phyloP scores from a whole-genome alignment of 2,888 invertebrate species.

The Elmis aenea region DNA sequence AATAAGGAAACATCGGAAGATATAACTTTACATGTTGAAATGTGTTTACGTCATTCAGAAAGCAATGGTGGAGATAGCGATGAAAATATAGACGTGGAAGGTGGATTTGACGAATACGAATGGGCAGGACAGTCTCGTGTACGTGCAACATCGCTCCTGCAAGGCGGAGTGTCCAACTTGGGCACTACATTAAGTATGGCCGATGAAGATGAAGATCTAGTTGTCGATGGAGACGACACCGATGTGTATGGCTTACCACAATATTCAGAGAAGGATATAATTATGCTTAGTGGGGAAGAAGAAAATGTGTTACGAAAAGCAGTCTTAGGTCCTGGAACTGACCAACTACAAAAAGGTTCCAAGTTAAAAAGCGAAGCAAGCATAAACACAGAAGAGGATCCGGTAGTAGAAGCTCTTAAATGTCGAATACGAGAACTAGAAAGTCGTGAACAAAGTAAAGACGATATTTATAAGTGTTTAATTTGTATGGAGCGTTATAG shows the following conservation, averaged over 20 bases:
- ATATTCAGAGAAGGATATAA: constrained; percentile 72
- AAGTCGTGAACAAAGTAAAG: constrained; percentile 50
- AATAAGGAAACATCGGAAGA: constrained; percentile 64
- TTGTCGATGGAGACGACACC: constrained; percentile 87
- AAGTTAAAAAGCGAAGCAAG: constrained; percentile 9
- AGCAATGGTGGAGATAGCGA: constrained; percentile 54
- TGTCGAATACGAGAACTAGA: constrained; percentile 73
- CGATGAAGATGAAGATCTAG: constrained; percentile 65
- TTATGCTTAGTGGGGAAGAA: constrained; percentile 53
- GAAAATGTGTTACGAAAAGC: constrained; percentile 53
- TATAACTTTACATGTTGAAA: constrained; percentile 67
- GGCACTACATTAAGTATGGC: constrained; percentile 45
- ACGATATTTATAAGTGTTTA: constrained; percentile 73
- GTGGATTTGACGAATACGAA: constrained; percentile 75
- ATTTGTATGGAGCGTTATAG: constrained; percentile 84
- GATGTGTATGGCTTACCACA: constrained; percentile 82
- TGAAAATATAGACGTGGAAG: constrained; percentile 79
- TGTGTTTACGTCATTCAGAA: constrained; percentile 57
- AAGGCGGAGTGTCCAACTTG: constrained; percentile 58
- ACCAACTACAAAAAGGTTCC: constrained; percentile 14
- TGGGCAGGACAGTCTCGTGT: constrained; percentile 89
- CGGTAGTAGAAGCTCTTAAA: constrained; percentile 68
- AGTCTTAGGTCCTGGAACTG: constrained; percentile 38
- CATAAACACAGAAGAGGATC: constrained; percentile 36
- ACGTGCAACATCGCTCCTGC: constrained; percentile 64